Evolutionary conservation across 30 jellyfish, hydroid and myxozoan genomes (phyloP).

Genomic region (Aurelia aurita): DNA sequence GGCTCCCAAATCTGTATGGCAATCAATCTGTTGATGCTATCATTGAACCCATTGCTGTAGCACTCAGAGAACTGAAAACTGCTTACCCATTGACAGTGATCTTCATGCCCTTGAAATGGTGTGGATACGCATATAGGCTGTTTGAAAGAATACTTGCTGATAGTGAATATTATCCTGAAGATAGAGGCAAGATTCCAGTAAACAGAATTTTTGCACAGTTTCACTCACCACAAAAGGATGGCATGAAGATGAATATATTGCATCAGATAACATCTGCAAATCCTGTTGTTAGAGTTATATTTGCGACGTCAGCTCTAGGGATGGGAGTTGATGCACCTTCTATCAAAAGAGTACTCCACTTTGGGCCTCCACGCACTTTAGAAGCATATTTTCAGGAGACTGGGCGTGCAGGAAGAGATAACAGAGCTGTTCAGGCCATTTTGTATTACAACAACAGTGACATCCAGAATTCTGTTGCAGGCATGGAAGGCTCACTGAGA

Average conservation of each 20-base stretch:
- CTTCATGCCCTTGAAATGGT: conserved; percentile 2
- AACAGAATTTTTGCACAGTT: background rate
- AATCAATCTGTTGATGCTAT: too few species aligned
- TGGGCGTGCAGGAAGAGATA: too few species aligned
- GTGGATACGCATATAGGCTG: conserved; percentile 8
- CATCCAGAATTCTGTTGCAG: conserved; percentile 1
- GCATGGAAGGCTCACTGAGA: conserved; percentile 18
- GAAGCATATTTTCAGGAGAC: too few species aligned
- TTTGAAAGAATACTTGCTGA: conserved; percentile 5
- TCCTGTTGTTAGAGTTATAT: background rate
- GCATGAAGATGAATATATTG: background rate
- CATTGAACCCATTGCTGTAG: too few species aligned
- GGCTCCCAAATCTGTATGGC: too few species aligned
- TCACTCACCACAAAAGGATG: background rate
- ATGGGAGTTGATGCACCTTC: too few species aligned
- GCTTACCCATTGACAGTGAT: background rate
- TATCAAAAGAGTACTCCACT: too few species aligned
- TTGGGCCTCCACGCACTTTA: too few species aligned
- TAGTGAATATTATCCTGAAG: background rate
- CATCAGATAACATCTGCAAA: background rate
- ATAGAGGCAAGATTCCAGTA: background rate
- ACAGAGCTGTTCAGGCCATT: too few species aligned
- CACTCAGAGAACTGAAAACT: too few species aligned
- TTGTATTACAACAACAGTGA: background rate
- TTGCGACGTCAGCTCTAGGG: too few species aligned